Evolutionary conservation across 2,113 vertebrate species (phyloP).

Genomic region (Eclectus roratus): DNA sequence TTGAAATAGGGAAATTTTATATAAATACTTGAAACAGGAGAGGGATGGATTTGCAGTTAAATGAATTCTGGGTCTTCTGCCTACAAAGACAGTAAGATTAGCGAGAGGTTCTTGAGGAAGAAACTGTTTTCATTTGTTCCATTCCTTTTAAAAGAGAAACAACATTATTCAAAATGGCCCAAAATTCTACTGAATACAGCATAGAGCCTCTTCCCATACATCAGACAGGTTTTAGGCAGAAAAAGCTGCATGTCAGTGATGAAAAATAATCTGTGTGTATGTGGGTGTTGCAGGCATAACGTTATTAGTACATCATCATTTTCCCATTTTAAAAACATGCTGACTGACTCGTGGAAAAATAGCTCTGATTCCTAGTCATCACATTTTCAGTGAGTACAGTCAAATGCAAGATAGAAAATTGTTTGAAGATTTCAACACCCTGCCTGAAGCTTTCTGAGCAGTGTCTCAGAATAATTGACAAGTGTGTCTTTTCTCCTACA

Average conservation of each 20-base stretch:
- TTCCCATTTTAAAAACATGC: neutral
- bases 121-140: neutral
- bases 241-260: neutral
- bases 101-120: neutral
- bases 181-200: neutral
- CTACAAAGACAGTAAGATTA: neutral
- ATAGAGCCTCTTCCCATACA: neutral
- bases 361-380: neutral
- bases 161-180: neutral
- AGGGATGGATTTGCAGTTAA: neutral
- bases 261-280: neutral
- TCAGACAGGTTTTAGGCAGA: neutral
- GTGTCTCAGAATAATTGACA: constrained; percentile 63
- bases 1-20: neutral
- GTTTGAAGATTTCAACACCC: neutral
- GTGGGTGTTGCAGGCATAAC: neutral
- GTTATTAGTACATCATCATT: neutral
- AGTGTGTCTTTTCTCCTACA: constrained; percentile 61
- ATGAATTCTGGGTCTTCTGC: neutral
- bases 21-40: neutral
- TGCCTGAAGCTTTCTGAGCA: constrained; percentile 34
- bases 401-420: constrained; percentile 12
- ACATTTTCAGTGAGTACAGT: neutral
- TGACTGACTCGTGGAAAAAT: neutral
- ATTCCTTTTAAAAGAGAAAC: neutral